phyloP scores from a whole-genome alignment of 1,140 invertebrate species.

The Anthonomus grandis region DNA sequence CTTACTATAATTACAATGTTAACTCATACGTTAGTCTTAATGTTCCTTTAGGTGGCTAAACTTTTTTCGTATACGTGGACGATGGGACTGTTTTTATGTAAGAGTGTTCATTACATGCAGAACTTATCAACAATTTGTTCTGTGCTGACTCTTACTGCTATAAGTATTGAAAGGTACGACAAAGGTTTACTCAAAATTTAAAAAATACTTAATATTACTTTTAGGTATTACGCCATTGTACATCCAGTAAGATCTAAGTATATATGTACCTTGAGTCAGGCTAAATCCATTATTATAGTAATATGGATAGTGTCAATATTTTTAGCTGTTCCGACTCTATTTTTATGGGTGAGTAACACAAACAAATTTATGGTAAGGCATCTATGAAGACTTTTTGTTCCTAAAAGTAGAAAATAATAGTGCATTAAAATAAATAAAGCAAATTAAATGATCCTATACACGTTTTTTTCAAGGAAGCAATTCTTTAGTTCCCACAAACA shows the following conservation, averaged over 20 bases:
- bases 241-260: slow-evolving; percentile 74
- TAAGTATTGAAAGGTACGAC: slow-evolving; percentile 73
- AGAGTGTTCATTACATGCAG: slow-evolving; percentile 73
- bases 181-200: no score
- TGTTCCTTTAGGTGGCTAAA: slow-evolving; percentile 68
- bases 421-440: neutral
- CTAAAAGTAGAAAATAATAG: slow-evolving; percentile 2
- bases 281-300: slow-evolving; percentile 60
- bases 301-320: slow-evolving; percentile 63
- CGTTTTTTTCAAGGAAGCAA: no score
- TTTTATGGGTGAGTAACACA: slow-evolving; percentile 54
- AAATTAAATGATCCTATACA: neutral
- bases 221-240: slow-evolving; percentile 73
- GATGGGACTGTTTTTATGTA: slow-evolving; percentile 69
- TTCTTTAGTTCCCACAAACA: neutral
- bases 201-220: slow-evolving; percentile 31
- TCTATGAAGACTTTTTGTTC: neutral
- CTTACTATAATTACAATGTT: neutral
- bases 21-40: no score
- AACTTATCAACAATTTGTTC: slow-evolving; percentile 74
- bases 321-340: slow-evolving; percentile 58
- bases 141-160: slow-evolving; percentile 72
- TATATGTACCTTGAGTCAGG: slow-evolving; percentile 67
- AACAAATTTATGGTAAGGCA: neutral
- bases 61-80: slow-evolving; percentile 73